A percentile compares a stretch with the other conserved stretches of the same genome.
Evolutionary conservation across 2,113 vertebrate genomes (phyloP).

Genomic region (Brachyistius frenatus): DNA sequence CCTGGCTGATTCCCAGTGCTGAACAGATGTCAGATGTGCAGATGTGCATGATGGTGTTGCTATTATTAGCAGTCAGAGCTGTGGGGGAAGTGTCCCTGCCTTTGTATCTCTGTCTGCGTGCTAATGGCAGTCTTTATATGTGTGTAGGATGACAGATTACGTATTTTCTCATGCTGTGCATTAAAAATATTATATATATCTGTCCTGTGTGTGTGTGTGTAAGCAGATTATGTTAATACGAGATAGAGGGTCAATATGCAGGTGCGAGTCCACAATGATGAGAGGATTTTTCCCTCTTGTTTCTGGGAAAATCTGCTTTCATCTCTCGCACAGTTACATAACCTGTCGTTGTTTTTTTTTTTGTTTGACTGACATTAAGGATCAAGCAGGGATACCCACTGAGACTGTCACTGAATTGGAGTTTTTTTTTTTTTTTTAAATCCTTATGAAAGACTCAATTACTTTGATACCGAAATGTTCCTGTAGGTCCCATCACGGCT

Average conservation of each 20-base stretch:
- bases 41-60: slow-evolving; percentile 75
- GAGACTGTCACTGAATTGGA: slow-evolving; percentile 20
- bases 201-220: not conserved
- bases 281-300: slow-evolving; percentile 31
- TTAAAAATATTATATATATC: not conserved
- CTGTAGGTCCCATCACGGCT: slow-evolving; percentile 6
- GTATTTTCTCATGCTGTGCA: slow-evolving; percentile 15
- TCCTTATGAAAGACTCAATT: slow-evolving; percentile 7
- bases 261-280: slow-evolving; percentile 27
- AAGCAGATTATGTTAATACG: not conserved
- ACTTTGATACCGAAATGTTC: slow-evolving; percentile 41
- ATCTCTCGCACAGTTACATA: slow-evolving; percentile 59
- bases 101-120: slow-evolving; percentile 41
- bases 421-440: slow-evolving; percentile 36
- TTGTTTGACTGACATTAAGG: slow-evolving; percentile 32
- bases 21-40: slow-evolving; percentile 80
- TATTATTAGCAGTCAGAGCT: slow-evolving; percentile 76
- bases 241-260: not conserved
- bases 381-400: slow-evolving; percentile 29
- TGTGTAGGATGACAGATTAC: slow-evolving; percentile 39
- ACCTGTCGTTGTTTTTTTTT: slow-evolving; percentile 28
- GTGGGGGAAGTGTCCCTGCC: slow-evolving; percentile 67
- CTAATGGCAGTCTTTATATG: slow-evolving; percentile 35
- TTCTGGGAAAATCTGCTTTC: slow-evolving; percentile 38
- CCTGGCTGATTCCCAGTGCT: slow-evolving; percentile 63